Percentiles rank a stretch among this genome's conserved stretches.
Conservation (phyloP, 2,888 invertebrate genomes). For the Capitulum mitella region DNA sequence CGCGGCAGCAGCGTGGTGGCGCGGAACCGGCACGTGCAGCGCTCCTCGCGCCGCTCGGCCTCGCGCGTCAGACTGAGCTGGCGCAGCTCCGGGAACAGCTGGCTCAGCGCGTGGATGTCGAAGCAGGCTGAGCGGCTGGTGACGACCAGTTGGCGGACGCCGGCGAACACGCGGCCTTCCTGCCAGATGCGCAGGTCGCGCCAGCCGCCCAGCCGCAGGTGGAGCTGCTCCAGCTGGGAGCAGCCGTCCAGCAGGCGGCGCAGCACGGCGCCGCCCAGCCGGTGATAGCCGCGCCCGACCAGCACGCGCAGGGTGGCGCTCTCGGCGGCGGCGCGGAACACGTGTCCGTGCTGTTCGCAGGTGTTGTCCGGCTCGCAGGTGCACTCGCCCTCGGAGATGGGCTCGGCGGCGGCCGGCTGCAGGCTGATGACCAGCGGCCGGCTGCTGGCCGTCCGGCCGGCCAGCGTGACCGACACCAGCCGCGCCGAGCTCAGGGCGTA, state of each 20-base stretch:
- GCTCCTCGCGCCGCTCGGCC: conserved; percentile 17
- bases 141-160: conserved; percentile 13
- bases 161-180: not conserved
- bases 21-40: conserved; percentile 23
- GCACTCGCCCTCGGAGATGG: conserved; percentile 84
- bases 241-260: conserved; percentile 19
- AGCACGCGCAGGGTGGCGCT: not conserved
- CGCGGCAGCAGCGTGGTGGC: conserved; percentile 20
- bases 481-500: not conserved
- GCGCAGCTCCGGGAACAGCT: conserved; percentile 22
- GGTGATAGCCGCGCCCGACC: not conserved
- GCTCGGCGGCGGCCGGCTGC: conserved; percentile 48
- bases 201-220: not conserved
- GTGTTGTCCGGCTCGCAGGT: conserved; percentile 84
- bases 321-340: not conserved
- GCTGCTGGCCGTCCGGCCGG: not conserved
- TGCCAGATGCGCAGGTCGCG: conserved; percentile 21
- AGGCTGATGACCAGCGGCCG: not conserved
- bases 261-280: not conserved
- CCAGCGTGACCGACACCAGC: not conserved
- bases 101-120: conserved; percentile 14
- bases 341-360: conserved; percentile 77
- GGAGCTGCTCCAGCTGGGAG: not conserved
- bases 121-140: not conserved
- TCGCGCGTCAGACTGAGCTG: not conserved